phyloP scores from a whole-genome alignment of 2,113 vertebrate genomes.

The Oreochromis aureus region DNA sequence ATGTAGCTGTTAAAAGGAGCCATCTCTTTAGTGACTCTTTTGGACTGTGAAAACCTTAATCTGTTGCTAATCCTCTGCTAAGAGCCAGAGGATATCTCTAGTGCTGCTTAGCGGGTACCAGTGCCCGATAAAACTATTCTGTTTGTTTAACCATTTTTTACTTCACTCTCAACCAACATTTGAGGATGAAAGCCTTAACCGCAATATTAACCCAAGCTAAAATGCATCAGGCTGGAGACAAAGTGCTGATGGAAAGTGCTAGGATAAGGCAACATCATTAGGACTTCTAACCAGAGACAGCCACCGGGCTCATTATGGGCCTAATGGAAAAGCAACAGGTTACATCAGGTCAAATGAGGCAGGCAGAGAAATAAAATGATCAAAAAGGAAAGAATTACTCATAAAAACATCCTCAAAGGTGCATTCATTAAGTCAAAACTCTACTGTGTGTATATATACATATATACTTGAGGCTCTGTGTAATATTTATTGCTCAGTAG shows the following conservation, averaged over 20 bases:
- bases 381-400: background rate
- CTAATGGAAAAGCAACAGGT: background rate
- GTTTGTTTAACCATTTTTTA: slow-evolving; percentile 39
- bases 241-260: background rate
- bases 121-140: slow-evolving; percentile 13
- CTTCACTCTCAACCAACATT: background rate
- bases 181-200: slow-evolving; percentile 28
- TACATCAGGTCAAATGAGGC: background rate
- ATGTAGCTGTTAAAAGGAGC: slow-evolving; percentile 1
- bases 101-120: slow-evolving; percentile 5
- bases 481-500: background rate
- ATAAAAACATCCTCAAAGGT: background rate
- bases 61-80: slow-evolving; percentile 50
- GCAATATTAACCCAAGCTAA: background rate
- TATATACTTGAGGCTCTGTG: background rate
- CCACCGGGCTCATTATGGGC: background rate
- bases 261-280: background rate
- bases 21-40: slow-evolving; percentile 30
- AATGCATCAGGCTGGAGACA: background rate
- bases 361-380: background rate
- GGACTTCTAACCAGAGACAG: background rate
- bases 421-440: background rate
- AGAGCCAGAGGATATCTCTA: slow-evolving; percentile 25
- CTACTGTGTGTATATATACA: background rate
- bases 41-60: slow-evolving; percentile 45